A percentile compares a stretch with the other conserved stretches of the same genome.
Evolutionary conservation across 2,113 vertebrate genomes (phyloP).

Genomic region (Hystrix brachyura): DNA sequence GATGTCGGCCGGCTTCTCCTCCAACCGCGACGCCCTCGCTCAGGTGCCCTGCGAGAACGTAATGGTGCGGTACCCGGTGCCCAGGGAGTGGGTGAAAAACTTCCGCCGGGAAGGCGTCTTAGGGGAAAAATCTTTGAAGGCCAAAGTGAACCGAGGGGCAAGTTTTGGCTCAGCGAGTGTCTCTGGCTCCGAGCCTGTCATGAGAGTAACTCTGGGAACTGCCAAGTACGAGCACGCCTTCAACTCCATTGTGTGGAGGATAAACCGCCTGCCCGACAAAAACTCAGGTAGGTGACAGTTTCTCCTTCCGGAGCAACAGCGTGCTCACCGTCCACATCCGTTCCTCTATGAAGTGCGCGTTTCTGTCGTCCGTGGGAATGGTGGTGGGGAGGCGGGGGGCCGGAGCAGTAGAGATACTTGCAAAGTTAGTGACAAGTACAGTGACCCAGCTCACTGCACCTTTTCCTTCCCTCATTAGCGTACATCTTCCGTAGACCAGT

Average conservation of each 20-base stretch:
- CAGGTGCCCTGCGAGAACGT: constrained; percentile 95
- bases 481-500: background rate
- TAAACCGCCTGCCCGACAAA: constrained; percentile 94
- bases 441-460: background rate
- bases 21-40: constrained; percentile 91
- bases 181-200: constrained; percentile 94
- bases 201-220: constrained; percentile 95
- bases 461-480: background rate
- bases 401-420: background rate
- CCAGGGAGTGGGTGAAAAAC: constrained; percentile 94
- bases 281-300: constrained; percentile 92
- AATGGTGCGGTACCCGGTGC: constrained; percentile 93
- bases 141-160: constrained; percentile 94
- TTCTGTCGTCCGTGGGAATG: background rate
- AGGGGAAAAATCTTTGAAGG: constrained; percentile 94
- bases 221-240: constrained; percentile 96
- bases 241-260: constrained; percentile 94
- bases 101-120: constrained; percentile 93
- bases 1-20: constrained; percentile 93
- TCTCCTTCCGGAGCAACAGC: fast-evolving
- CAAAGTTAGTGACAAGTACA: background rate
- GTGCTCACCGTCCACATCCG: fast-evolving
- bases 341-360: background rate
- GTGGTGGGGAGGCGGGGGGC: no score
- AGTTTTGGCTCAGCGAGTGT: constrained; percentile 91